Conservation (phyloP, 2,113 vertebrate species). For the Cryptotis parvus region DNA sequence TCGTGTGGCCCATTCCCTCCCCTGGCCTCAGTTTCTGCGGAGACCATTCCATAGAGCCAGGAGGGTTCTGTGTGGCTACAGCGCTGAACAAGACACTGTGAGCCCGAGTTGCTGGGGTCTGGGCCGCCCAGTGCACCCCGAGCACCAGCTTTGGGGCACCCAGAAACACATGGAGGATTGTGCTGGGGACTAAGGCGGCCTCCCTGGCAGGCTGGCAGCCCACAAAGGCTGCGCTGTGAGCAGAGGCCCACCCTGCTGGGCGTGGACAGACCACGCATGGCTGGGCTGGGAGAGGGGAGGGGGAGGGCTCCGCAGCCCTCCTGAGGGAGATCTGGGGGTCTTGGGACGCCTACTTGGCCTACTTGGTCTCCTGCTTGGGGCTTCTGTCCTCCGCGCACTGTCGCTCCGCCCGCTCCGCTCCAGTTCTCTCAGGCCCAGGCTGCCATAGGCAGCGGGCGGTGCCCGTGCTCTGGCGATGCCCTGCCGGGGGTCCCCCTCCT, state of each 20-base stretch:
- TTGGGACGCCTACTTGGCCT: background rate
- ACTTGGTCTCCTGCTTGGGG: background rate
- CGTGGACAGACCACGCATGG: no score
- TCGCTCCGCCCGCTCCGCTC: background rate
- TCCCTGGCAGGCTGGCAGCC: no score
- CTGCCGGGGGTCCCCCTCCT: background rate
- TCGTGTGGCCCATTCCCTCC: no score
- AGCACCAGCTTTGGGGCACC: background rate
- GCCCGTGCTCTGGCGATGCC: accelerated
- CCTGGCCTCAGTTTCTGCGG: no score
- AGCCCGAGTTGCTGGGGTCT: no score
- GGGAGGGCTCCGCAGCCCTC: no score
- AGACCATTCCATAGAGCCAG: no score
- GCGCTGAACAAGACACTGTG: no score
- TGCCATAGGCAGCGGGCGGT: slow-evolving; percentile 13
- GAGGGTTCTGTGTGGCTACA: no score
- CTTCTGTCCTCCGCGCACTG: background rate
- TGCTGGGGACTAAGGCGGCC: no score
- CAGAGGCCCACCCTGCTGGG: no score
- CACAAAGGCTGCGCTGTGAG: background rate
- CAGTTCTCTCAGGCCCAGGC: slow-evolving; percentile 23
- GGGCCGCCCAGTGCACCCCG: background rate
- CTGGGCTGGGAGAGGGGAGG: no score
- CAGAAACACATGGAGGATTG: background rate
- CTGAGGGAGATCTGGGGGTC: background rate